Evolutionary conservation across 1,140 invertebrate species (phyloP).

Genomic region (Rhyzopertha dominica): DNA sequence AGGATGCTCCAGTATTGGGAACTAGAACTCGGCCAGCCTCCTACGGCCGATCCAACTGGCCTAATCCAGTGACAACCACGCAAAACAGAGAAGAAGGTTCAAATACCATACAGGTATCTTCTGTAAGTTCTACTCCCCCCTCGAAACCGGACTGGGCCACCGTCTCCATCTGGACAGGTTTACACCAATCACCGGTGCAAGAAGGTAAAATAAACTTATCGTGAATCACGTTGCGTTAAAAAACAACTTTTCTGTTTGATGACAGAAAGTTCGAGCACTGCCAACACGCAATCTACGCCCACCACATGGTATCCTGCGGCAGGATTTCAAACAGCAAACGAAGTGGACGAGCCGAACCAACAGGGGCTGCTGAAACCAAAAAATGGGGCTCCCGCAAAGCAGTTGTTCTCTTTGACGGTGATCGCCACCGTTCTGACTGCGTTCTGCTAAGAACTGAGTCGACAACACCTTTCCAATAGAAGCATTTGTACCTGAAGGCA

Average conservation of each 20-base stretch:
- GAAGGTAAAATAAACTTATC: too few relatives aligned
- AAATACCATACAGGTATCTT: conserved; percentile 9
- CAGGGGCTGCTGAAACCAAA: conserved; percentile 48
- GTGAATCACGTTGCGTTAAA: too few relatives aligned
- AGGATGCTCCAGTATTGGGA: conserved; percentile 34
- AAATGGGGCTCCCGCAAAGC: conserved; percentile 19
- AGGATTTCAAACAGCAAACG: conserved; percentile 50
- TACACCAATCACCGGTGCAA: conserved; percentile 13
- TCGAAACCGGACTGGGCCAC: conserved; percentile 45
- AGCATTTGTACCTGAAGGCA: too few relatives aligned
- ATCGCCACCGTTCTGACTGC: neutral
- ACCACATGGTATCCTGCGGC: conserved; percentile 49
- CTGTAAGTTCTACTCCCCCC: conserved; percentile 17
- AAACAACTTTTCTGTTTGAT: too few relatives aligned
- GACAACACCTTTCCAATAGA: too few relatives aligned
- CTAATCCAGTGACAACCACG: conserved; percentile 21
- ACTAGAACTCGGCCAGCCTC: conserved; percentile 43
- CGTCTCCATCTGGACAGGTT: conserved; percentile 31
- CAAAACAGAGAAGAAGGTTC: conserved; percentile 6
- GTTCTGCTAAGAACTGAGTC: neutral
- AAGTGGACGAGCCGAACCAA: conserved; percentile 58
- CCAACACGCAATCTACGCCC: too few relatives aligned
- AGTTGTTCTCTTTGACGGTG: too few relatives aligned
- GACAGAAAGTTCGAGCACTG: too few relatives aligned
- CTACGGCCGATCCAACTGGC: conserved; percentile 49